Evolutionary conservation across 2,113 vertebrate genomes (phyloP), one percentile per base, ranked within the genome.

Genomic region (Burhinus bistriatus): DNA sequence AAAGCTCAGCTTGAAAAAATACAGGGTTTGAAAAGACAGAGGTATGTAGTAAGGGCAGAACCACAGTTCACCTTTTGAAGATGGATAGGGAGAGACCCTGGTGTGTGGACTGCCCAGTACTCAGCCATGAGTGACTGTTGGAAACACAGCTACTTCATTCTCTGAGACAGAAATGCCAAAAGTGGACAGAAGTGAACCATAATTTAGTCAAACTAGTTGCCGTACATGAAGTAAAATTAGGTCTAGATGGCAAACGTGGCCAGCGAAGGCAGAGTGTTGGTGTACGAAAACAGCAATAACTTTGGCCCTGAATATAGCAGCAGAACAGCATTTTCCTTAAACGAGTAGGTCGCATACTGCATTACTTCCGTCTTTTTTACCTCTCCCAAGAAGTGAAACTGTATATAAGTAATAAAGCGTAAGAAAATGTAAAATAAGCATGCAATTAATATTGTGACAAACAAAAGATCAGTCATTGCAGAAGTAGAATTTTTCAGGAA

Each of bases 131-230:
- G 9, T 25, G 30, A 14, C 26, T 44, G 23, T 11, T 55, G 36
- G 36, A 79, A 75, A 52, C 32, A 58, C 9, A 57, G 14, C 5
- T 59, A 2, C 45, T 25, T 32, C 22, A 15, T 42, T 3, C 9
- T 65, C 32, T 27, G 40, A 47, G 36, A 38, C 8, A 83, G 14
- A 75, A 70, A 65, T n/a, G 7, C 10, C 36, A 71, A 54, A 83
- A 38, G 12, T 0, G 0, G 5, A 6, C 12, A 32, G 65, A 71
- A 66, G 3, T 10, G 5, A 62, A 19, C 7, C 19, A 9, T 32
- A 23, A 20, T 51, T 89, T 55, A 30, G 32, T 54, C 32, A 30
- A 30, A 51, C 3, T 54, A 26, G 9, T 11, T 13, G 1, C 27
- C 18, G 18, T 4, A 10, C 5, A 21, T 23, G 32, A 82, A 6